Evolutionary conservation across 2,888 invertebrate genomes (phyloP).

Genomic region (Pantelozetes paolii): DNA sequence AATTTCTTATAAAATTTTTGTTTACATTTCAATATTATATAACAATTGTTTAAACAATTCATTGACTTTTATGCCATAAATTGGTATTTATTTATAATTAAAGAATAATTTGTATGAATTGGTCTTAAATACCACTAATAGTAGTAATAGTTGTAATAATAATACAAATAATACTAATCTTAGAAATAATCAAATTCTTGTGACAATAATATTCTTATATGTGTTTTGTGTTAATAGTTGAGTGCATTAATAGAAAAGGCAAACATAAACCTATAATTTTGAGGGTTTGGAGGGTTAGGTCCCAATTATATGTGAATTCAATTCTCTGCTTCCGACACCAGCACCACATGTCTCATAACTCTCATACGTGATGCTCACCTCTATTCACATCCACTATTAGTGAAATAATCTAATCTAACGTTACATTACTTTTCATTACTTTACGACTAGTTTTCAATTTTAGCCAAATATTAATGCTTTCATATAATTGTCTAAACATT

Average conservation of each 20-base stretch:
- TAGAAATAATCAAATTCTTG: slow-evolving; percentile 21
- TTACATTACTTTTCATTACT: not conserved
- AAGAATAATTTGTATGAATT: not conserved
- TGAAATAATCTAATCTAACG: not conserved
- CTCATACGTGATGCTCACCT: not conserved
- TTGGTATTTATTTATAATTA: not conserved
- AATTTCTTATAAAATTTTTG: not conserved
- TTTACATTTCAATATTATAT: not conserved
- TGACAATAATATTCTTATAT: slow-evolving; percentile 31
- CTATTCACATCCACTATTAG: not conserved
- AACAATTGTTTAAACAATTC: not conserved
- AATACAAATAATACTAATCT: slow-evolving; percentile 35
- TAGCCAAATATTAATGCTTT: not conserved
- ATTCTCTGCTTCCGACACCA: slow-evolving; percentile 34
- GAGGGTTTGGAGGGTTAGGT: slow-evolving; percentile 30
- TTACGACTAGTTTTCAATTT: not conserved
- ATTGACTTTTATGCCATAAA: not conserved
- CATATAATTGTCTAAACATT: not conserved
- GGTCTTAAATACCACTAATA: not conserved
- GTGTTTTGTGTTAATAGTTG: slow-evolving; percentile 32
- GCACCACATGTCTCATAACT: slow-evolving; percentile 28
- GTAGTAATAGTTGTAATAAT: too few species aligned
- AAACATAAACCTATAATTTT: slow-evolving; percentile 36
- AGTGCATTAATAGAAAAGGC: slow-evolving; percentile 35
- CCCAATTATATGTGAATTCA: slow-evolving; percentile 27